Percentiles rank a stretch among this genome's conserved stretches.
Evolutionary conservation across 37 sponge, comb jelly and placozoan species (phyloP).

Genomic region (Amphimedon queenslandica): DNA sequence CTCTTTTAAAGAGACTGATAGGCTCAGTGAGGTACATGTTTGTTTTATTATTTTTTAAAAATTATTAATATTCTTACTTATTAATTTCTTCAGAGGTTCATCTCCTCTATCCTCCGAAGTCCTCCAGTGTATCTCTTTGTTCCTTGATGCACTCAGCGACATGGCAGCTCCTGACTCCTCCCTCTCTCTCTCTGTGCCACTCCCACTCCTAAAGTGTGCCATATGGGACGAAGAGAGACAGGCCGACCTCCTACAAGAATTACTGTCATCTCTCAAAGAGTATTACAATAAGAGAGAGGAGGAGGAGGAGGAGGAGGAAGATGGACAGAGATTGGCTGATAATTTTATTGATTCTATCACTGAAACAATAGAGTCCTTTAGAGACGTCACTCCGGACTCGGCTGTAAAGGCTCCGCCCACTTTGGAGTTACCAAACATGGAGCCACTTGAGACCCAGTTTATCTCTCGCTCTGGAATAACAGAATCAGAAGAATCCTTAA

Average conservation of each 20-base stretch:
- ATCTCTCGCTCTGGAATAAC: conserved; percentile 14
- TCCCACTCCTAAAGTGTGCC: conserved; percentile 5
- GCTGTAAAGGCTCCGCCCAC: conserved; percentile 1
- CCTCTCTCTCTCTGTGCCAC: background rate
- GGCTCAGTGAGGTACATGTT: conserved; percentile 28
- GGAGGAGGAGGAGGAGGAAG: conserved; percentile 37
- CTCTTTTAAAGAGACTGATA: conserved; percentile 38
- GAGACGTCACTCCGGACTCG: background rate
- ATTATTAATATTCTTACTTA: background rate
- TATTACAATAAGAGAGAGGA: no score
- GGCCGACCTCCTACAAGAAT: background rate
- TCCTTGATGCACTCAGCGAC: conserved; percentile 30
- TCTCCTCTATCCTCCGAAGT: conserved; percentile 7
- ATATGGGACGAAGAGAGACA: conserved; percentile 16
- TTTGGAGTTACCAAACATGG: conserved; percentile 16
- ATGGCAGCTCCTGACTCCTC: conserved; percentile 18
- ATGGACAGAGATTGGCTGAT: conserved; percentile 5
- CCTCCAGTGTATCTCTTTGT: conserved; percentile 18
- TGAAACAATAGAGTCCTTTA: conserved; percentile 3
- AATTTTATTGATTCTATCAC: conserved; percentile 16
- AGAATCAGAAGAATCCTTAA: conserved; percentile 5
- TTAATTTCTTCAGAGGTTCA: background rate
- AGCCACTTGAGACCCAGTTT: conserved; percentile 50
- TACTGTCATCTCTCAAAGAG: conserved; percentile 12
- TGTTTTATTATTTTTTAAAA: background rate